Base-by-base conservation (phyloP, 2,797 vertebrate genomes). In the Pangasius krempfi region DNA sequence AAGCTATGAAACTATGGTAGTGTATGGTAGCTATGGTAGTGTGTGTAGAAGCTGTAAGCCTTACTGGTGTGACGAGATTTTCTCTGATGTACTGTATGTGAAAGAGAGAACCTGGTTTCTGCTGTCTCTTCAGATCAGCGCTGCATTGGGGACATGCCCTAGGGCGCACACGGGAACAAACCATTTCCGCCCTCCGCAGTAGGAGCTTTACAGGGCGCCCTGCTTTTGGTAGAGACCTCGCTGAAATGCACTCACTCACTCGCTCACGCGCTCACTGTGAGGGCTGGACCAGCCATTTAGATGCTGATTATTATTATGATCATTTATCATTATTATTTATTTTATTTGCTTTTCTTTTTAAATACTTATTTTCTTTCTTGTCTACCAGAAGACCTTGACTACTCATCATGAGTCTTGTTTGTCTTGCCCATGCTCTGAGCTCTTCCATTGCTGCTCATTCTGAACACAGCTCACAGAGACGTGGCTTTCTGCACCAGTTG, bases 121-220 rank as follows among this genome's bases (percentile, higher is more conserved):
- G 86, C 94, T 96, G 96, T 97, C 96, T 95, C 96, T 96, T 97
- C 97, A 96, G 97, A 96, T 96, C 94, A 94, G 94, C 94, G 95
- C 95, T 95, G 96, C 96, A 94, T 95, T 93, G 95, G 94, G 96
- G 95, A 95, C 93, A 95, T 95, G 96, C 95, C 96, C 94, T 95
- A 27, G 92, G 94, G 97, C 95, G 92, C 94, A 94, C 94, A 95
- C 93, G 96, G 96, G 95, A 96, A 94, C 50, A 95, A 96, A 97
- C 97, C 97, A 96, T 96, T 95, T 94, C 94, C 94, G 95, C 94
- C 94, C 95, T 96, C 95, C 96, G 95, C 95, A 95, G 95, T 94
- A 95, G 94, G 95, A 95, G 94, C 94, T 95, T 94, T 94, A 94
- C 94, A 91, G 72, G 93, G 94, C 95, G 90, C 93, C 68, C 16